These are phyloP conservation scores for Tautogolabrus adspersus DNA, from an alignment of 2,113 vertebrate genomes.

Conservation along the genomic window DNA sequence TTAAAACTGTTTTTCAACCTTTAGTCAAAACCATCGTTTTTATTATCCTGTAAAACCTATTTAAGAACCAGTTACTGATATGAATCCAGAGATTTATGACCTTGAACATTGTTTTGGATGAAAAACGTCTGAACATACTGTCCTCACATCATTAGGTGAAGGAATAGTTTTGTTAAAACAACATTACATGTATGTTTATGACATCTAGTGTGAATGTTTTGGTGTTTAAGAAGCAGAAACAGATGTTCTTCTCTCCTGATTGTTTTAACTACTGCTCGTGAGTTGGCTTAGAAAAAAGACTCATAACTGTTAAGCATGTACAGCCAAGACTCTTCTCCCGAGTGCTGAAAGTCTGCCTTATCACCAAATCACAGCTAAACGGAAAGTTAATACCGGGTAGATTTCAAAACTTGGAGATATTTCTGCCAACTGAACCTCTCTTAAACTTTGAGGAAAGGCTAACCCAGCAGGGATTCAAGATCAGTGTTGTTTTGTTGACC, in stretches of 20 bases:
- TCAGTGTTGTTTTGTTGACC: no score
- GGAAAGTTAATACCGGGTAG: not conserved
- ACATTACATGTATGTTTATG: not conserved
- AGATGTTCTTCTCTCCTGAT: slow-evolving; percentile 19
- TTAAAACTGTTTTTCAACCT: not conserved
- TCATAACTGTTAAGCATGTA: not conserved
- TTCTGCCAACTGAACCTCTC: not conserved
- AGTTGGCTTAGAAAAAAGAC: not conserved
- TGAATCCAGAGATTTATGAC: not conserved
- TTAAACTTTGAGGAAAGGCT: not conserved
- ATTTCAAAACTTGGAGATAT: not conserved
- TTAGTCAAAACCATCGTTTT: not conserved
- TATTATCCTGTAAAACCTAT: not conserved
- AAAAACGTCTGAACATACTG: not conserved
- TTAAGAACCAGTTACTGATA: not conserved
- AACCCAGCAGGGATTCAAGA: no score
- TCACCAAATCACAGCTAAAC: not conserved
- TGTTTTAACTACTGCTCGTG: slow-evolving; percentile 6
- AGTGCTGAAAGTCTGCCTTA: not conserved
- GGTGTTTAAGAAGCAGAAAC: not conserved
- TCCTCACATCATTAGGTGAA: not conserved
- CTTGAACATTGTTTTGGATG: not conserved
- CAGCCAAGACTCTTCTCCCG: slow-evolving; percentile 4
- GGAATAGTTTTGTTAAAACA: not conserved
- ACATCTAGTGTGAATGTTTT: slow-evolving; percentile 6